Conservation (phyloP, 2,797 vertebrate species). For the Cheirogaleus major region DNA sequence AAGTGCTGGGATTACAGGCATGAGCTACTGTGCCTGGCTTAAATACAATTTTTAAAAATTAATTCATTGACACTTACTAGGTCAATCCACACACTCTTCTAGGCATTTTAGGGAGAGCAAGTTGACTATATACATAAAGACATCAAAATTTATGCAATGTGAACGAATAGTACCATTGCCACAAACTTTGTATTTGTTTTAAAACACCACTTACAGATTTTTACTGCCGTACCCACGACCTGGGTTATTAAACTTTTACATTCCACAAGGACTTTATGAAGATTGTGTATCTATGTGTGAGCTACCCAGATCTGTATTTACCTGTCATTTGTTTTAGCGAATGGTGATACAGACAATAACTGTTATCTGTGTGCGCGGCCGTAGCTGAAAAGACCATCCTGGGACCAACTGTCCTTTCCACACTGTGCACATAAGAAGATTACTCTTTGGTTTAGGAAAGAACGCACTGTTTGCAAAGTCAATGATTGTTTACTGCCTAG, state of each 20-base stretch:
- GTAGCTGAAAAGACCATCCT: constrained; percentile 41
- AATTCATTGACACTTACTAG: not conserved
- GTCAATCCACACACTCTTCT: not conserved
- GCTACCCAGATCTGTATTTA: constrained; percentile 13
- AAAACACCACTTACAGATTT: constrained; percentile 9
- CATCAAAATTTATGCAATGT: not conserved
- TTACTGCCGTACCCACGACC: not conserved
- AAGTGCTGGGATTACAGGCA: not conserved
- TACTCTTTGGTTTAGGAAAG: constrained; percentile 51
- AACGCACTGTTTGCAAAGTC: constrained; percentile 61
- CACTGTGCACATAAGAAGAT: constrained; percentile 65
- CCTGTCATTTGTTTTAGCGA: constrained; percentile 64
- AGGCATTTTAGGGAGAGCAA: not conserved
- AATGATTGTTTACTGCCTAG: constrained; percentile 54
- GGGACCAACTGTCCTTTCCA: constrained; percentile 70
- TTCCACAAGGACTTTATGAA: constrained; percentile 56
- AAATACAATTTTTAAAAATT: not conserved
- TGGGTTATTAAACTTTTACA: constrained; percentile 56
- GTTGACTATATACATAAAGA: not conserved
- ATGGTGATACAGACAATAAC: constrained; percentile 8
- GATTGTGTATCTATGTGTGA: not conserved
- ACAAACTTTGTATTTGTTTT: not conserved
- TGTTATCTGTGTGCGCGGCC: constrained; percentile 21
- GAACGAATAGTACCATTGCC: not conserved
- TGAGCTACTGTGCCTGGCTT: not conserved